Evolutionary conservation across 2,113 vertebrate genomes (phyloP), one percentile per base, ranked within the genome.

Genomic region (Rhinopithecus roxellana): DNA sequence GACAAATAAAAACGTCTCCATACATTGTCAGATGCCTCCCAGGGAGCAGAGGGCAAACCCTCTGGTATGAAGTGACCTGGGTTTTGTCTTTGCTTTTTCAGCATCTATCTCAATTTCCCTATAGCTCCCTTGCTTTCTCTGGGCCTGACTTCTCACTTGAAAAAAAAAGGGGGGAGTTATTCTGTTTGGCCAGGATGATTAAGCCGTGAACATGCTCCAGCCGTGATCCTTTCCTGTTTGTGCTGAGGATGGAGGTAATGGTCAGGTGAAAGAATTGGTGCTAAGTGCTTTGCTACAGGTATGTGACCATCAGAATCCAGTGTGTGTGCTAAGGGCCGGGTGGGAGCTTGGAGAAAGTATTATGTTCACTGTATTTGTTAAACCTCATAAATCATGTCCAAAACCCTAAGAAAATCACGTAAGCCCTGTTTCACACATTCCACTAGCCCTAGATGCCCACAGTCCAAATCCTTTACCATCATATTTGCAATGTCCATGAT

Each of bases 161-260:
- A 61, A 93, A 86, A n/a, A 18, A 91, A 18, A 8, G 6, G 25
- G 4, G 18, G 25, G 4, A 8, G 0, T 40, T 35, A 2, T 77
- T 77, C 40, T 78, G 2, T 43, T 75, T 74, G 27, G 25, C 14
- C 43, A 25, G 22, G 12, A 80, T 6, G 79, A 38, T 6, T 61
- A 79, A 45, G 12, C 40, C 61, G 1, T 6, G 25, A 20, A 30
- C 1, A 9, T 8, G 27, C 55, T 79, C 77, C 69, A 57, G 25
- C 27, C 52, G 13, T 14, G 48, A 38, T 10, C 6, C n/a, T n/a
- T 74, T 43, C n/a, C 59, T 78, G 3, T 30, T 27, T 70, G 17
- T 7, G 5, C 11, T 0, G 0, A 18, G 59, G 78, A 50, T 2
- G 1, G 52, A 45, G 18, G 52, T 70, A 25, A 80, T 3, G 7